These are phyloP conservation scores for Osedax frankpressi DNA, from an alignment of 2,888 invertebrate genomes.

Conservation along the genomic window DNA sequence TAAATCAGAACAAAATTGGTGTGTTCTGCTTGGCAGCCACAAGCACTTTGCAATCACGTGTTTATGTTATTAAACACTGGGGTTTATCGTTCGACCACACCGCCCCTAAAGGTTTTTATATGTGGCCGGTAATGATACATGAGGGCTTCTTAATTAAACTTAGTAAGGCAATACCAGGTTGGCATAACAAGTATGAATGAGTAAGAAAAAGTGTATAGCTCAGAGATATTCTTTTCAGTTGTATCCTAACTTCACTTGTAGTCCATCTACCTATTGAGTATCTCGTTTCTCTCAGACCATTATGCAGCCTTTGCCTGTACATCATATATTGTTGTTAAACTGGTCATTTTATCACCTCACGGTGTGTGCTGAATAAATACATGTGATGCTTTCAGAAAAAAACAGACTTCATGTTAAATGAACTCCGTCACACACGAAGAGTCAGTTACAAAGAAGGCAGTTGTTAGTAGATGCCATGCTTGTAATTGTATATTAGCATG, in stretches of 20 bases:
- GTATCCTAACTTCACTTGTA: not conserved
- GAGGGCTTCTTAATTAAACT: conserved; percentile 3
- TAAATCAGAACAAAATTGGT: not conserved
- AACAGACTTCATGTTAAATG: not conserved
- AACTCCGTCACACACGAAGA: not conserved
- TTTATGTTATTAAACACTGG: not conserved
- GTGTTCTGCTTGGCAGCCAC: not conserved
- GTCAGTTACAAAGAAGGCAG: not conserved
- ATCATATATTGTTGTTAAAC: not conserved
- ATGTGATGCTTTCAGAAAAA: not conserved
- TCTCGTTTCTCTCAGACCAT: not conserved
- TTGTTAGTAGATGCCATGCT: not conserved
- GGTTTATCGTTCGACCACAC: conserved; percentile 2
- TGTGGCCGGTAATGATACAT: conserved; percentile 2
- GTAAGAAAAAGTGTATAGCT: not conserved
- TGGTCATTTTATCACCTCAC: not conserved
- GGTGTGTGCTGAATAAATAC: not conserved
- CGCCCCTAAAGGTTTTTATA: not conserved
- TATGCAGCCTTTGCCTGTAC: not conserved
- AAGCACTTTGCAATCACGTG: not conserved
- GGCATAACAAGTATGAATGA: not conserved
- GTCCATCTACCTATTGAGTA: not conserved
- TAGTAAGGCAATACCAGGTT: not conserved
- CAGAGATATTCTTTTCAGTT: not conserved
- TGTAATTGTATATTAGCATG: not conserved